Evolutionary conservation across 2,797 vertebrate genomes (phyloP), one percentile per base, ranked within the genome.

Genomic region (Arvicola amphibius): DNA sequence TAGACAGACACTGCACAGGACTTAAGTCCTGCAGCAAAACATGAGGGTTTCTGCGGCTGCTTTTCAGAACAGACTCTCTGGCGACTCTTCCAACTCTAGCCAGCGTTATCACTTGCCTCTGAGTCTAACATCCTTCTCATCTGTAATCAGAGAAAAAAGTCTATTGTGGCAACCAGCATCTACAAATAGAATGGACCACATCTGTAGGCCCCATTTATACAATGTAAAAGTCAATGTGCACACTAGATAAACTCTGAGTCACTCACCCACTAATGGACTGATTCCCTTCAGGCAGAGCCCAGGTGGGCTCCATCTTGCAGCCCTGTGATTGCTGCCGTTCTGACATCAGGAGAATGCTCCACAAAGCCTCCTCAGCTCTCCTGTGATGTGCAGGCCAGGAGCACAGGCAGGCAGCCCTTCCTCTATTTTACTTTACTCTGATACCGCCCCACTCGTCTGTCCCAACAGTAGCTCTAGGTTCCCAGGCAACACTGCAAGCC

Each of bases 391-490:
- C 13, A 6, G 51, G 14, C 32, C 37, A 90, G 53, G 25, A 32
- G 23, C 34, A 17, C 69, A 34, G 80, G 9, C 2, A 14, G 11
- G 13, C 3, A 32, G 27, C 19, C 21, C 48, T 37, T 78, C n/a
- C 48, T 53, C 48, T 25, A 11, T 1, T 51, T 80, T 25, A 48
- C 34, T 53, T 23, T 34, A 53, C 74, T 90, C 61, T 71, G 34
- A 79, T 32, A 46, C 10, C 0, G 2, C 0, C 16, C 29, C 29
- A 61, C 2, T 5, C 11, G 17, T 8, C 48, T 19, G 1, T 14
- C 3, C 3, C 65, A 59, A 14, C n/a, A n/a, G 32, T 34, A 59
- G 37, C 27, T 59, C 61, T 37, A 46, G 84, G 13, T 48, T 65
- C 56, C 56, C 19, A 2, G 9, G 25, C 10, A 40, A 65, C 34